Conservation (phyloP, 1,140 invertebrate genomes). For the Hypsibius dujardini region DNA sequence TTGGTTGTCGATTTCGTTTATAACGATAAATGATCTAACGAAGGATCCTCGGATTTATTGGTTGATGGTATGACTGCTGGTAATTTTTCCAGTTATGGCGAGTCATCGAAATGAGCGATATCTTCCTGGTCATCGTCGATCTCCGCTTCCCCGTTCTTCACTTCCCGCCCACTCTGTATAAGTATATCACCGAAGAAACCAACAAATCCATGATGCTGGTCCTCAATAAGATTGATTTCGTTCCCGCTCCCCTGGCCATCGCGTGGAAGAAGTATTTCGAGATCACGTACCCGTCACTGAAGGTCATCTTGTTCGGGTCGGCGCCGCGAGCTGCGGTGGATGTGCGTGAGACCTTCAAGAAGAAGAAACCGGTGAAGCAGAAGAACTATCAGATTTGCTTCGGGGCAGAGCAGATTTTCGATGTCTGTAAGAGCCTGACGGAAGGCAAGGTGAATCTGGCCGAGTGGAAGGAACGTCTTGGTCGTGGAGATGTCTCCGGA, state of each 20-base stretch:
- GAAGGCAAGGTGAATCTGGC: slow-evolving; percentile 14
- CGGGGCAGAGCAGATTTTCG: too few relatives aligned
- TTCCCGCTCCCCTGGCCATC: slow-evolving; percentile 54
- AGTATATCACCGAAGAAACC: slow-evolving; percentile 62
- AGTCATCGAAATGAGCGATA: slow-evolving; percentile 72
- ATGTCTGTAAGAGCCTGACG: neutral
- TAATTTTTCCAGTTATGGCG: slow-evolving; percentile 59
- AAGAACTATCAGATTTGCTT: too few relatives aligned
- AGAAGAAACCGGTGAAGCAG: too few relatives aligned
- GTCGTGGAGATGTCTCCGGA: neutral
- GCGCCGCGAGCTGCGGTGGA: neutral
- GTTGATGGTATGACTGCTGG: too few relatives aligned
- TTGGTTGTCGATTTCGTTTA: too few relatives aligned
- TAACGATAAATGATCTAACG: too few relatives aligned
- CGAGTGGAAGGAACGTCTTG: neutral
- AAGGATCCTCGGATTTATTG: too few relatives aligned
- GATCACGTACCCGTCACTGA: slow-evolving; percentile 49
- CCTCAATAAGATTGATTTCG: slow-evolving; percentile 79
- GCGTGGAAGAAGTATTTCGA: slow-evolving; percentile 72
- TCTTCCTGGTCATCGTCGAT: slow-evolving; percentile 64
- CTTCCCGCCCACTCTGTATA: too few relatives aligned
- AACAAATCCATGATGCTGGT: slow-evolving; percentile 67
- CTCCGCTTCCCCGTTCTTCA: slow-evolving; percentile 59
- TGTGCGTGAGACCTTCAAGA: neutral
- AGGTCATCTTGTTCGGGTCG: slow-evolving; percentile 64